phyloP scores from a whole-genome alignment of 1,140 invertebrate species.

The Caenorhabditis latens region DNA sequence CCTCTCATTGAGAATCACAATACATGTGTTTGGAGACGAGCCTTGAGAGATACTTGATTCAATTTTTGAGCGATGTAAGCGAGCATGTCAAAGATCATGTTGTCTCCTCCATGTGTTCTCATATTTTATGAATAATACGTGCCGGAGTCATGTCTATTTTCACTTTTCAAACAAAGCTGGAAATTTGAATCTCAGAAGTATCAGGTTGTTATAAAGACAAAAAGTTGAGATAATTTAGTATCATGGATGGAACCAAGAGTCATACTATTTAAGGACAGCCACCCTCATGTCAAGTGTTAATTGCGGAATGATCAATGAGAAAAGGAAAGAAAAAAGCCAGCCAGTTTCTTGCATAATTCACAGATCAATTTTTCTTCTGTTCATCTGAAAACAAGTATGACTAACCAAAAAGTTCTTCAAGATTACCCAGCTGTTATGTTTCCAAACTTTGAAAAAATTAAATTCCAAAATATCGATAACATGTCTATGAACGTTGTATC shows the following conservation, averaged over 20 bases:
- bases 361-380: neutral
- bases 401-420: neutral
- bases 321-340: neutral
- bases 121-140: constrained; percentile 2
- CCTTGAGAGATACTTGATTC: constrained; percentile 6
- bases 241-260: too few relatives aligned
- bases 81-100: constrained; percentile 26
- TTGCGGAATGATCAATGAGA: constrained; percentile 13
- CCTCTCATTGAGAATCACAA: neutral
- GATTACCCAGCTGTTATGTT: too few relatives aligned
- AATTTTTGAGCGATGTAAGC: neutral
- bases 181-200: too few relatives aligned
- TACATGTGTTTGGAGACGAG: constrained; percentile 16
- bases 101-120: neutral
- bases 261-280: too few relatives aligned
- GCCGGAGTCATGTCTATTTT: neutral
- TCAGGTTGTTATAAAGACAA: too few relatives aligned
- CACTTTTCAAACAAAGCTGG: neutral
- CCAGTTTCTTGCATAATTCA: neutral
- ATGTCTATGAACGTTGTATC: neutral
- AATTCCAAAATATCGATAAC: neutral
- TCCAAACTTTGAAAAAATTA: neutral
- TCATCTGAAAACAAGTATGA: neutral
- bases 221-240: too few relatives aligned
- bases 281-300: neutral